phyloP scores from a whole-genome alignment of 2,113 vertebrate genomes.

The Zosterops borbonicus region DNA sequence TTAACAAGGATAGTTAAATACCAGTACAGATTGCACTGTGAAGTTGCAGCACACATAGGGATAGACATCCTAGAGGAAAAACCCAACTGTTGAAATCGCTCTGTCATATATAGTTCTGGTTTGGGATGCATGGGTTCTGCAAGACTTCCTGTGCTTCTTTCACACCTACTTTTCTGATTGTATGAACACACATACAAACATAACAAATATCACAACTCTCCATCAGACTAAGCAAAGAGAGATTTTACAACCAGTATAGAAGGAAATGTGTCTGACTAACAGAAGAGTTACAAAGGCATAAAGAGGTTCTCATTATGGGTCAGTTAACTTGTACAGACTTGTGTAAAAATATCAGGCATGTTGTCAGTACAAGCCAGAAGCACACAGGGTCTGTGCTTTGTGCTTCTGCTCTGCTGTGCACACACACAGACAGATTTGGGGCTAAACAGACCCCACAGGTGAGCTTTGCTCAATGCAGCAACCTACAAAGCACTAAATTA shows the following conservation, averaged over 20 bases:
- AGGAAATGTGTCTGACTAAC: not conserved
- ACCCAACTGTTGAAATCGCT: not conserved
- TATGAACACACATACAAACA: not conserved
- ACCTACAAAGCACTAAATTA: not conserved
- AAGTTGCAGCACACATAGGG: not conserved
- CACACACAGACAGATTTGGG: not conserved
- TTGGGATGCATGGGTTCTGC: not conserved
- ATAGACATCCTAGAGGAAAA: not conserved
- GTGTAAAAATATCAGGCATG: not conserved
- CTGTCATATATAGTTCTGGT: not conserved
- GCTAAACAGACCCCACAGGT: fast-evolving
- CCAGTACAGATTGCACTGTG: not conserved
- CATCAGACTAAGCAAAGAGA: not conserved
- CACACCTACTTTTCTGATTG: not conserved
- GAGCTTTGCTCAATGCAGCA: not conserved
- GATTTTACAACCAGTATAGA: not conserved
- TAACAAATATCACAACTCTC: not conserved
- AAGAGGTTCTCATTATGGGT: not conserved
- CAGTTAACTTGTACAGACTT: not conserved
- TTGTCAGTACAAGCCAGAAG: not conserved
- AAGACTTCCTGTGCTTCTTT: not conserved
- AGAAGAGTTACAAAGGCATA: not conserved
- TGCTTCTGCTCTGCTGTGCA: not conserved
- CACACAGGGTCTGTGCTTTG: not conserved
- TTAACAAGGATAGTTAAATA: not conserved